phyloP scores from a whole-genome alignment of 2,113 vertebrate species.

The Phylloscopus whistleri region DNA sequence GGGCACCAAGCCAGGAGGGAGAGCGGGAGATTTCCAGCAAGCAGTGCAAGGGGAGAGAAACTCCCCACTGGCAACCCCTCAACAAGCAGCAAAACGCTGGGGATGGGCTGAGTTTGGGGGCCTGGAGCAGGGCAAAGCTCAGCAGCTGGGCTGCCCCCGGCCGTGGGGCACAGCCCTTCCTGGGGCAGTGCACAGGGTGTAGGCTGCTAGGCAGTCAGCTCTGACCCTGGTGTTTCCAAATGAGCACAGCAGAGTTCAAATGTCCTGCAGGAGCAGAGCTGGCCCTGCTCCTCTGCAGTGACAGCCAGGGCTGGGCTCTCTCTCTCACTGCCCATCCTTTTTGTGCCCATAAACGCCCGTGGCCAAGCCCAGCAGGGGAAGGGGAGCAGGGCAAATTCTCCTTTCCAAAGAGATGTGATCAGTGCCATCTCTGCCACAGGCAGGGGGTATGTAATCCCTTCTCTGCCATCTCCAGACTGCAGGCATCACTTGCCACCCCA shows the following conservation, averaged over 20 bases:
- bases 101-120: not conserved
- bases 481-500: not conserved
- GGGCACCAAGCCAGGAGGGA: not conserved
- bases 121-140: not conserved
- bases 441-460: accelerated
- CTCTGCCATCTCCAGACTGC: not conserved
- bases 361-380: not conserved
- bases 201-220: not conserved
- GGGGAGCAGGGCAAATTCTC: not conserved
- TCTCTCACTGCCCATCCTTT: not conserved
- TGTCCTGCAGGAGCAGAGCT: not conserved
- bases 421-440: accelerated
- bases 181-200: not conserved
- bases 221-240: not conserved
- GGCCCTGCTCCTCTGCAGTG: not conserved
- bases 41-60: not conserved
- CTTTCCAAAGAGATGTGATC: not conserved
- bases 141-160: not conserved
- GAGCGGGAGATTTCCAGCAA: not conserved
- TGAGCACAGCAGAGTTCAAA: not conserved
- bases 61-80: not conserved
- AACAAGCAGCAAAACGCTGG: not conserved
- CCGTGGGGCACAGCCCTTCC: not conserved
- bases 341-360: not conserved
- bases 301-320: not conserved